These are phyloP conservation scores for Neodiprion lecontei DNA, from an alignment of 1,140 invertebrate genomes.

Conservation along the genomic window DNA sequence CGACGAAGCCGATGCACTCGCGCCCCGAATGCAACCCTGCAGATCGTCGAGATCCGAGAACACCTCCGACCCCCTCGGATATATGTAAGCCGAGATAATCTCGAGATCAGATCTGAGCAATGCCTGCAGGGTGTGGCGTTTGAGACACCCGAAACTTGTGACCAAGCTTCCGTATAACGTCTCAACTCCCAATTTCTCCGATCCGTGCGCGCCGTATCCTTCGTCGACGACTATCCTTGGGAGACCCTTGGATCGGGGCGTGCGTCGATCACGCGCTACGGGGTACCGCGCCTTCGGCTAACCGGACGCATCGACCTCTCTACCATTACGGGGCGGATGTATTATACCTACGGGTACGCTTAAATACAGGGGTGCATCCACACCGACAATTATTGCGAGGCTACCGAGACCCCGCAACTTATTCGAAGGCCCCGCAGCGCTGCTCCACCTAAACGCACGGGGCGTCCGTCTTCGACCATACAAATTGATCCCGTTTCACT, in stretches of 20 bases:
- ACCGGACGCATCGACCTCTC: not conserved
- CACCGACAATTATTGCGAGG: too few relatives aligned
- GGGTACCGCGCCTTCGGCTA: not conserved
- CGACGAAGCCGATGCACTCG: not conserved
- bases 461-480: too few relatives aligned
- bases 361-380: too few relatives aligned
- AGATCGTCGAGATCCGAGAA: not conserved
- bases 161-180: conserved; percentile 42
- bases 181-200: conserved; percentile 11
- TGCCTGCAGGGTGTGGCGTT: conserved; percentile 48
- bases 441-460: too few relatives aligned
- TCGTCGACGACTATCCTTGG: not conserved
- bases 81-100: conserved; percentile 20
- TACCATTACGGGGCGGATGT: too few relatives aligned
- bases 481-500: too few relatives aligned
- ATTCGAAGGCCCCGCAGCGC: too few relatives aligned
- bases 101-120: conserved; percentile 52
- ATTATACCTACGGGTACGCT: too few relatives aligned
- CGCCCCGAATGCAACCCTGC: not conserved
- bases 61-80: not conserved
- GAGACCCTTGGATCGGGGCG: not conserved
- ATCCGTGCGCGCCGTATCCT: not conserved
- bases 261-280: conserved; percentile 1
- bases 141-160: conserved; percentile 47
- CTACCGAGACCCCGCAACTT: too few relatives aligned